Percentiles rank a stretch among this genome's conserved stretches.
phyloP scores from a whole-genome alignment of 2,797 vertebrate genomes.

The Apodemus agrarius region DNA sequence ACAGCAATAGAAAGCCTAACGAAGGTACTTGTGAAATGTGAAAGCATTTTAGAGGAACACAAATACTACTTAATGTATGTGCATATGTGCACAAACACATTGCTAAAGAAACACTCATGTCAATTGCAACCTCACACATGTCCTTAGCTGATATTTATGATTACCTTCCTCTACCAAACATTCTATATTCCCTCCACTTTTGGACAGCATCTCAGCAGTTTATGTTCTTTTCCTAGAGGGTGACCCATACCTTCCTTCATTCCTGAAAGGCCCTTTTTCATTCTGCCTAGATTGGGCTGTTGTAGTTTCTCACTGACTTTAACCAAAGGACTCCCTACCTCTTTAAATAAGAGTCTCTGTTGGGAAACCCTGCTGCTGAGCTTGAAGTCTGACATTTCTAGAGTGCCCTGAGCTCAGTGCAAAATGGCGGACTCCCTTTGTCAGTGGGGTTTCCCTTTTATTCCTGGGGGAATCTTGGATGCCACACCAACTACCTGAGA shows the following conservation, averaged over 20 bases:
- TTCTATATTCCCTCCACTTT: neutral
- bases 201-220: neutral
- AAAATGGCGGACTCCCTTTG: neutral
- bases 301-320: neutral
- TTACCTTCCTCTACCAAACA: neutral
- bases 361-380: neutral
- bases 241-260: neutral
- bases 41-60: neutral
- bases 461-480: neutral
- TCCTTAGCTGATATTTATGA: neutral
- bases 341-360: neutral
- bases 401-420: neutral
- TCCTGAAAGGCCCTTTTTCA: neutral
- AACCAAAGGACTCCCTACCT: neutral
- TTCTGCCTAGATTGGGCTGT: neutral
- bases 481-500: neutral
- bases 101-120: neutral
- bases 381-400: neutral
- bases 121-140: too few relatives aligned
- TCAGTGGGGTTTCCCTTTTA: neutral
- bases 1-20: neutral
- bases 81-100: too few relatives aligned
- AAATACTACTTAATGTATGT: neutral
- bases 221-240: neutral
- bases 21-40: neutral